Evolutionary conservation across 2,888 invertebrate genomes (phyloP).

Genomic region (Acrocera orbiculus): DNA sequence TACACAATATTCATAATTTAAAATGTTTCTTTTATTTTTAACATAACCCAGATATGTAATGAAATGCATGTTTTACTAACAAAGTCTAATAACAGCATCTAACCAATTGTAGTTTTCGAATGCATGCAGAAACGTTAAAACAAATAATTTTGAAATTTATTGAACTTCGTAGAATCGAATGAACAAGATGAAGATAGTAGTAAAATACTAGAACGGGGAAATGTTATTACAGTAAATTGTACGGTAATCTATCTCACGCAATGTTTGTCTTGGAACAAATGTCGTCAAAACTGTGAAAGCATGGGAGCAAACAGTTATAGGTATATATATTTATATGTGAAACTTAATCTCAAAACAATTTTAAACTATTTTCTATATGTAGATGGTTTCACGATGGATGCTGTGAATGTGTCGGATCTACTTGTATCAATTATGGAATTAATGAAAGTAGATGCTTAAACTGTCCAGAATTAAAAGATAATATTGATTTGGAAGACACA

Average conservation of each 20-base stretch:
- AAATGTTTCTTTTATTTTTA: no score
- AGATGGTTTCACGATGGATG: conserved; percentile 87
- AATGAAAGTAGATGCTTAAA: conserved; percentile 61
- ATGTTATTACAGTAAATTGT: conserved; percentile 63
- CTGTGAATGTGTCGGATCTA: conserved; percentile 80
- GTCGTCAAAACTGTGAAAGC: conserved; percentile 51
- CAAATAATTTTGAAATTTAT: no score
- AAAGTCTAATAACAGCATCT: no score
- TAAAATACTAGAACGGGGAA: conserved; percentile 28
- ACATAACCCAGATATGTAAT: no score
- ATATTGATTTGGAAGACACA: conserved; percentile 30
- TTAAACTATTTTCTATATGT: not conserved
- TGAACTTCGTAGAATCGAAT: conserved; percentile 43
- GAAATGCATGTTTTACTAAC: no score
- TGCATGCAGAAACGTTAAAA: no score
- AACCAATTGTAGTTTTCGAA: no score
- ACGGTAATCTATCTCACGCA: conserved; percentile 81
- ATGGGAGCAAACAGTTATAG: conserved; percentile 30
- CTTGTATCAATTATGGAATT: conserved; percentile 77
- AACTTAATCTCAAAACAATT: not conserved
- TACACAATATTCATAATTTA: no score
- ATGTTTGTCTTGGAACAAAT: conserved; percentile 78
- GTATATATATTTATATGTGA: not conserved
- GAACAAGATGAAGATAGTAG: conserved; percentile 45
- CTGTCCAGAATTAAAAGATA: conserved; percentile 47